Evolutionary conservation across 2,888 invertebrate genomes (phyloP).

Genomic region (Ernsta delagoae): DNA sequence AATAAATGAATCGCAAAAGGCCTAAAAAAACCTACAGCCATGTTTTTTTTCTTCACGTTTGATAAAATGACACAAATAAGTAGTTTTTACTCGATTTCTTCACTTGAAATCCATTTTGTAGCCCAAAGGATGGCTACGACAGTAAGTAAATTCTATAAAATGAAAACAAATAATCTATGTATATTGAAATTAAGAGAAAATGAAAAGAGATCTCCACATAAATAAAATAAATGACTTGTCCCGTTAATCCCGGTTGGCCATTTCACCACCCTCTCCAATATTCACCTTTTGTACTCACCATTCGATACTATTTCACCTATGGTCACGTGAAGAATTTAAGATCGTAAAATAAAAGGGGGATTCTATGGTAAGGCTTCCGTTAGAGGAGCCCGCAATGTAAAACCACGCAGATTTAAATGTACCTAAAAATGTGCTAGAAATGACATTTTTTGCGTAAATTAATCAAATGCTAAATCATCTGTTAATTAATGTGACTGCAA

Average conservation of each 20-base stretch:
- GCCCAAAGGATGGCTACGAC: no score
- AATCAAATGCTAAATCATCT: no score
- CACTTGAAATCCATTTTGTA: neutral
- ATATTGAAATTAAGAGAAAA: constrained; percentile 22
- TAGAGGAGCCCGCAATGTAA: constrained; percentile 46
- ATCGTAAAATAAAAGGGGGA: constrained; percentile 80
- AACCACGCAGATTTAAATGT: constrained; percentile 1
- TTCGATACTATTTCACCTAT: constrained; percentile 70
- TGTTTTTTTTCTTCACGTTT: neutral
- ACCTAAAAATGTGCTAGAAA: constrained; percentile 40
- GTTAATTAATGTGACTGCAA: no score
- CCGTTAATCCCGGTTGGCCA: constrained; percentile 66
- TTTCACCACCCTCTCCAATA: constrained; percentile 60
- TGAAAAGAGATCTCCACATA: constrained; percentile 21
- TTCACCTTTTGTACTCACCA: constrained; percentile 52
- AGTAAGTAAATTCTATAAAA: neutral
- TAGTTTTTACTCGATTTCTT: neutral
- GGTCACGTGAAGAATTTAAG: constrained; percentile 79
- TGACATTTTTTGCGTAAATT: constrained; percentile 11
- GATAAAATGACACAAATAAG: neutral
- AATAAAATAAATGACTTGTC: constrained; percentile 33
- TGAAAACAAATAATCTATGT: neutral
- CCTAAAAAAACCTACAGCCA: no score
- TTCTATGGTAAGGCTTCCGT: constrained; percentile 3
- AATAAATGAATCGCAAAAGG: no score